A percentile compares a stretch with the other conserved stretches of the same genome.
phyloP scores from a whole-genome alignment of 2,888 invertebrate species.

The Zygogramma bicolorata region DNA sequence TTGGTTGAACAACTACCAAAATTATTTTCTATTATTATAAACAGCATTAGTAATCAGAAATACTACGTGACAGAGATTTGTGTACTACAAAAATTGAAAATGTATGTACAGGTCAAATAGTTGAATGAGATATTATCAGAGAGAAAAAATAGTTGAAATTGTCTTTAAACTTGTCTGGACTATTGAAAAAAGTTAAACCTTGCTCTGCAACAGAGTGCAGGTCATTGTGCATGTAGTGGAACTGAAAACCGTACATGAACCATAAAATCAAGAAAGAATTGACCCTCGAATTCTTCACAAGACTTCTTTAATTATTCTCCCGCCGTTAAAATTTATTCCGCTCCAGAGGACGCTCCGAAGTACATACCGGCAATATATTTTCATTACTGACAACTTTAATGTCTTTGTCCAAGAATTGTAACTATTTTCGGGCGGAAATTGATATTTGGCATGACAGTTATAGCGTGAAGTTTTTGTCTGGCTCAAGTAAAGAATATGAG shows the following conservation, averaged over 20 bases:
- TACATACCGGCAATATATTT: conserved; percentile 10
- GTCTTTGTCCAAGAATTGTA: conserved; percentile 4
- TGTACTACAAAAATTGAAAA: too few relatives aligned
- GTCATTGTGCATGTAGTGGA: neutral
- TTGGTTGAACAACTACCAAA: too few relatives aligned
- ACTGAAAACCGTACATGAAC: neutral
- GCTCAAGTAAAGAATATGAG: neutral
- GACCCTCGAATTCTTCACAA: neutral
- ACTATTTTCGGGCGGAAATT: conserved; percentile 21
- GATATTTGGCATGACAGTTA: conserved; percentile 17
- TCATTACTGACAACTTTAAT: neutral
- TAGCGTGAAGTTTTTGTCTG: neutral
- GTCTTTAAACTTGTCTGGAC: too few relatives aligned
- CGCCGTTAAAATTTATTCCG: conserved; percentile 10
- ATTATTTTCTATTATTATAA: too few relatives aligned
- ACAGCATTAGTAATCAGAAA: too few relatives aligned
- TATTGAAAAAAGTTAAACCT: neutral
- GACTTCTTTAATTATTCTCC: conserved; percentile 5
- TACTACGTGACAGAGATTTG: too few relatives aligned
- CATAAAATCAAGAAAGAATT: conserved; percentile 3
- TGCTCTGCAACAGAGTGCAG: neutral
- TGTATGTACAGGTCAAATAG: too few relatives aligned
- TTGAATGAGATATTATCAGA: too few relatives aligned
- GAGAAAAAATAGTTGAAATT: too few relatives aligned
- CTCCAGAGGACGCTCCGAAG: neutral